Conservation (phyloP, 92 coral and sea anemone species). For the Actinostola sp. region DNA sequence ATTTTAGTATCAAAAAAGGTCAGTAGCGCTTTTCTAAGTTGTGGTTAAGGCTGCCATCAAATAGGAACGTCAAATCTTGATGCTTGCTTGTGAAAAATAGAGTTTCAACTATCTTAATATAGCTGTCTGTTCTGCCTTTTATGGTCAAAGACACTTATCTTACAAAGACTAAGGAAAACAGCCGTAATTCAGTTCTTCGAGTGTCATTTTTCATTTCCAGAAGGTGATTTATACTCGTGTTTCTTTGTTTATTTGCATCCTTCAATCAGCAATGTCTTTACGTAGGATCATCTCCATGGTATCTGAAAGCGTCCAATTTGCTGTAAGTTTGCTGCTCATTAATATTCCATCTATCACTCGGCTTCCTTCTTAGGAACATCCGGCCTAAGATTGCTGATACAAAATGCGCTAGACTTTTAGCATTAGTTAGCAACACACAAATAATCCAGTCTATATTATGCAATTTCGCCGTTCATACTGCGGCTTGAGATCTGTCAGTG, state of each 20-base stretch:
- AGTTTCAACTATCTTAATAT: not conserved
- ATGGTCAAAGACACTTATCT: conserved; percentile 3
- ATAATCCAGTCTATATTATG: conserved; percentile 13
- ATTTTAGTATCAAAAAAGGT: too few species aligned
- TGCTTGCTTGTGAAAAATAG: too few species aligned
- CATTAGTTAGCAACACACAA: conserved; percentile 6
- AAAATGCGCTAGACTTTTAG: conserved; percentile 23
- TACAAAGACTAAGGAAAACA: not conserved
- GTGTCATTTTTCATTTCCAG: conserved; percentile 30
- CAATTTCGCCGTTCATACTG: not conserved
- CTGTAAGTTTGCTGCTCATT: conserved; percentile 3
- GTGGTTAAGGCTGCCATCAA: too few species aligned
- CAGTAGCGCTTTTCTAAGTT: too few species aligned
- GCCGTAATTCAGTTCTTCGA: not conserved
- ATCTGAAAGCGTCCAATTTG: not conserved
- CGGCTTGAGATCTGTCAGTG: not conserved
- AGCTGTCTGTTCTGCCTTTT: not conserved
- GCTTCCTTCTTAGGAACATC: conserved; percentile 1
- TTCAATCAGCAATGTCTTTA: not conserved
- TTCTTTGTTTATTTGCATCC: not conserved
- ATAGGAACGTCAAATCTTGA: too few species aligned
- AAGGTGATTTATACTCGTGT: not conserved
- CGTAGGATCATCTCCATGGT: not conserved
- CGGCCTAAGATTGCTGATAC: conserved; percentile 21
- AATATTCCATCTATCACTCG: conserved; percentile 26